phyloP scores from a whole-genome alignment of 2,797 vertebrate species.

The Macrochelys suwanniensis region DNA sequence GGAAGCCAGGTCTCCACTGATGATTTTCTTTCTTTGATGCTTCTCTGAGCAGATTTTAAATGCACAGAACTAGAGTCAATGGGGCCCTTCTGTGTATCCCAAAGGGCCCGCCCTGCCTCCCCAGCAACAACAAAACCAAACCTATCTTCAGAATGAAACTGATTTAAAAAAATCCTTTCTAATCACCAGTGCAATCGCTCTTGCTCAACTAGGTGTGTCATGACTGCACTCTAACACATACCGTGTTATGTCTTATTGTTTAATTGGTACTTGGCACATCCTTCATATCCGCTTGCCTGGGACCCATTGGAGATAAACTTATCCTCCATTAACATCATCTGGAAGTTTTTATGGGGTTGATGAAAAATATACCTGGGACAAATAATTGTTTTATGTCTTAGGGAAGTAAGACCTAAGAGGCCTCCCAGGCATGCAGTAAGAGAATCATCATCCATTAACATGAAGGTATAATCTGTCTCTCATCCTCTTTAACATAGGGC shows the following conservation, averaged over 20 bases:
- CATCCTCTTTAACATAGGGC: not conserved
- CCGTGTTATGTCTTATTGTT: not conserved
- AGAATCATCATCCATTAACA: not conserved
- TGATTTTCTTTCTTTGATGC: accelerated
- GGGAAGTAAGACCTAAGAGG: not conserved
- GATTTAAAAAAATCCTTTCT: not conserved
- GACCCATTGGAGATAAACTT: constrained; percentile 5
- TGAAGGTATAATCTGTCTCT: constrained; percentile 33
- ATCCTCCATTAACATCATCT: not conserved
- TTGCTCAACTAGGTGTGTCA: accelerated
- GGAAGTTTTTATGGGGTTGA: constrained; percentile 36
- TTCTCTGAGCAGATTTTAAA: not conserved
- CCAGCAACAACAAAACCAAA: too few species aligned
- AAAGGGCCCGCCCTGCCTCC: accelerated
- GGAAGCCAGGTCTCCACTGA: accelerated
- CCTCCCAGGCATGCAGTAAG: not conserved
- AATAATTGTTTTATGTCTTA: not conserved
- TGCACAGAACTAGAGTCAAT: not conserved
- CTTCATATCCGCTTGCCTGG: not conserved
- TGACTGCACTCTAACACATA: accelerated
- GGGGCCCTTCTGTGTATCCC: accelerated
- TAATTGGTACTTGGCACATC: not conserved
- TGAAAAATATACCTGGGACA: constrained; percentile 39
- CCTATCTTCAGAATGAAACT: not conserved
- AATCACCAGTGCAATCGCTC: accelerated